Base-by-base conservation (phyloP, 2,113 vertebrate species). In the Diadophis punctatus region DNA sequence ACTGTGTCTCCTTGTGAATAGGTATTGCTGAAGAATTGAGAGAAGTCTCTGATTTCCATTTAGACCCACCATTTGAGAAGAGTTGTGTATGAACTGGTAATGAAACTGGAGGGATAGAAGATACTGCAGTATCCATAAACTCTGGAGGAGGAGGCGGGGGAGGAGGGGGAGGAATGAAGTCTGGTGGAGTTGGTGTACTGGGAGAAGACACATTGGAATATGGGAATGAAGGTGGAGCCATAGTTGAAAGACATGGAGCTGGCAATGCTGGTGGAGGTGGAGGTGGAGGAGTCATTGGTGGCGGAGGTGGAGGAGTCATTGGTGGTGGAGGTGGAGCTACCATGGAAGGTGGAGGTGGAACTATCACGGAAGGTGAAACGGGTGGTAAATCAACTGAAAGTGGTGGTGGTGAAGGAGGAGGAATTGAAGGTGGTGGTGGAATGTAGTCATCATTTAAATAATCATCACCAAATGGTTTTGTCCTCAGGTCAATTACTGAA, bases 391-490 rank as follows among this genome's bases (percentile, higher is more conserved):
- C 93, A n/a, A 34, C 92, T 88, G 39, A 94, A 87, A 95, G 93
- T 20, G 90, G 95, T 49, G 87, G 84, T 0, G 92, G 96, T 0
- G 94, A 93, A 34, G 96, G 96, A 9, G 97, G 89, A 0, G 97
- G 97, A n/a, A 98, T 97, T 92, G 97, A 96, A 25, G 96, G 95
- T 34, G 96, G 98, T 0, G 98, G 98, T 0, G 99, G 98, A 43
- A 98, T 98, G 94, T 98, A 97, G 4, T 97, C 97, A 43, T 98
- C 98, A 16, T 98, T 97, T 87, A 94, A 88, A 2, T 96, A 96
- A 23, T 97, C 96, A n/a, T 95, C 92, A 0, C 96, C 51, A 0
- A 94, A 93, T 51, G 95, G 94, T 63, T 91, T 95, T 0, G 96
- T 95, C 92, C 97, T 96, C 68, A 98, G 95, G 97, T 98, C 97